phyloP scores from a whole-genome alignment of 2,888 invertebrate genomes.

The Anthrax anthrax region DNA sequence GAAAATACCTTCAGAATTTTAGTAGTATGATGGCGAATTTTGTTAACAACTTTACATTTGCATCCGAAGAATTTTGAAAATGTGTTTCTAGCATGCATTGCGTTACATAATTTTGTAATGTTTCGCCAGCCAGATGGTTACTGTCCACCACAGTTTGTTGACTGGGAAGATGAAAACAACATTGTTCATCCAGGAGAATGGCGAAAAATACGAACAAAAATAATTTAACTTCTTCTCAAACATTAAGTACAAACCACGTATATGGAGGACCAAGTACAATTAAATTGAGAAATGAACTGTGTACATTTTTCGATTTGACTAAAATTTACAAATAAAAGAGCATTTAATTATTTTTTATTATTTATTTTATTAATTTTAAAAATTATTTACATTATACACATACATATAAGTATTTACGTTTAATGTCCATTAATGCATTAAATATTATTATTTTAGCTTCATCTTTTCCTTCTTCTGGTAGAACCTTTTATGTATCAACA shows the following conservation, averaged over 20 bases:
- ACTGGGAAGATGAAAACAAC: not conserved
- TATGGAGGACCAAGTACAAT: not conserved
- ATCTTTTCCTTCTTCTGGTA: not conserved
- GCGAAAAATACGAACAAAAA: not conserved
- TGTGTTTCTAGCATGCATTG: constrained; percentile 6
- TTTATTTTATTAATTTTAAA: no score
- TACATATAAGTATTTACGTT: not conserved
- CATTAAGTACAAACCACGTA: not conserved
- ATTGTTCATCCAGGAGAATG: not conserved
- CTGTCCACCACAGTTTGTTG: not conserved
- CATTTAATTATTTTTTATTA: not conserved
- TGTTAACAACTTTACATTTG: constrained; percentile 7
- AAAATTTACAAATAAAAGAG: not conserved
- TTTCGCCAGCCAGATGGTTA: not conserved
- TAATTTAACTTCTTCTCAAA: not conserved
- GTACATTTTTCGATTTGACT: not conserved
- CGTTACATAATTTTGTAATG: constrained; percentile 10
- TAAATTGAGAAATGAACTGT: not conserved
- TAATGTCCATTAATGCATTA: not conserved
- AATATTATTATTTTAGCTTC: not conserved
- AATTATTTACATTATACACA: no score
- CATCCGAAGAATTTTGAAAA: constrained; percentile 7
- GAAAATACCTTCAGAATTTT: constrained; percentile 8
- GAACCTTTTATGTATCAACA: not conserved
- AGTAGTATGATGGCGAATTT: constrained; percentile 8